phyloP scores from a whole-genome alignment of 2,797 vertebrate species.

The Schizopygopsis pylzovi region DNA sequence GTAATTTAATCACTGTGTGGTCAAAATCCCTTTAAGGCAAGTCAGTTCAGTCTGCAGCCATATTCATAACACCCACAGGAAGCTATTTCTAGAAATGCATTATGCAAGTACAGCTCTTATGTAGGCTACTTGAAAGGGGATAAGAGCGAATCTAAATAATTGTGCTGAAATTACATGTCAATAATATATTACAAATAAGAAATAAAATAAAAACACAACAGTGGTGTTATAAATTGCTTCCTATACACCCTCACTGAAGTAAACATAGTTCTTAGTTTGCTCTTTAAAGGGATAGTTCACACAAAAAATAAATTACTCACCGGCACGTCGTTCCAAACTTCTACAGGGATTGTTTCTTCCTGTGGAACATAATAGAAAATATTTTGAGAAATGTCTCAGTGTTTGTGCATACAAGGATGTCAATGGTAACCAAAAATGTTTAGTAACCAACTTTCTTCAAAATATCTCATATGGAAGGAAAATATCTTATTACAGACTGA shows the following conservation, averaged over 20 bases:
- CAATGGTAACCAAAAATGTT: neutral
- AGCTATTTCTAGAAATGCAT: constrained; percentile 17
- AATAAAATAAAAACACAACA: neutral
- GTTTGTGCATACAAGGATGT: neutral
- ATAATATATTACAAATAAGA: neutral
- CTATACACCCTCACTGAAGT: neutral
- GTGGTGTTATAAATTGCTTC: neutral
- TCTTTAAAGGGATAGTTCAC: neutral
- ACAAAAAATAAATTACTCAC: neutral
- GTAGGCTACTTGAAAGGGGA: neutral
- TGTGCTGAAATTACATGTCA: neutral
- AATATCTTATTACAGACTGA: neutral
- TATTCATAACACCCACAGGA: constrained; percentile 17
- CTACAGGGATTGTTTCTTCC: neutral
- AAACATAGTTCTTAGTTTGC: neutral
- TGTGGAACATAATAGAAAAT: neutral
- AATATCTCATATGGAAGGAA: neutral
- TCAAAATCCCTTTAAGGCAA: constrained; percentile 9
- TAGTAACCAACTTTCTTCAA: neutral
- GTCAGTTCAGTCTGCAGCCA: neutral
- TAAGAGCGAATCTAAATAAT: neutral
- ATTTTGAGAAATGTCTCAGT: neutral
- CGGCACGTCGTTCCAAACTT: neutral
- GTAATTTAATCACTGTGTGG: constrained; percentile 4
- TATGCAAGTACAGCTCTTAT: constrained; percentile 8